Conservation (phyloP, 2,888 invertebrate genomes). For the Ferrisia virgata region DNA sequence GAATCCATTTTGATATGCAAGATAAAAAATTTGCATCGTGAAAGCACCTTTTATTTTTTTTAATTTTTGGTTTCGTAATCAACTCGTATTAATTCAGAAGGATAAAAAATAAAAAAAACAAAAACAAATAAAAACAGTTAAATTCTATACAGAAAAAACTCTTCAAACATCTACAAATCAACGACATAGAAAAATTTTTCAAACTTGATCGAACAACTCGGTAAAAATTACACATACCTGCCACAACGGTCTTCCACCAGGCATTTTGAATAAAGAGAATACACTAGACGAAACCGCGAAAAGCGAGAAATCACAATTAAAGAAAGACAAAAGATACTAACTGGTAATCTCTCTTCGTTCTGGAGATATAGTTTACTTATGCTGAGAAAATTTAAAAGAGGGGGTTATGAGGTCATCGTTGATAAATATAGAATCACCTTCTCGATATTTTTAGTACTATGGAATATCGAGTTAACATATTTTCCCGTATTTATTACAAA, state of each 20-base stretch:
- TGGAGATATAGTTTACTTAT: not conserved
- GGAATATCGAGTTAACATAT: constrained; percentile 37
- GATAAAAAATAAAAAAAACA: too few species aligned
- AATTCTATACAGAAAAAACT: too few species aligned
- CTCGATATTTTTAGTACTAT: constrained; percentile 39
- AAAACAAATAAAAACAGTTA: too few species aligned
- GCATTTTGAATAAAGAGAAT: constrained; percentile 38
- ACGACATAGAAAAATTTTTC: too few species aligned
- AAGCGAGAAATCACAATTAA: not conserved
- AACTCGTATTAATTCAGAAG: too few species aligned
- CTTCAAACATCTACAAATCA: too few species aligned
- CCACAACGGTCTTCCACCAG: constrained; percentile 48
- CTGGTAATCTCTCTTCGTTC: not conserved
- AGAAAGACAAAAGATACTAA: not conserved
- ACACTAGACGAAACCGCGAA: not conserved
- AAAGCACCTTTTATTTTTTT: too few species aligned
- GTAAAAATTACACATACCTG: constrained; percentile 43
- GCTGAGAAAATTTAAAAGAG: not conserved
- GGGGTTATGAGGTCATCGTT: constrained; percentile 39
- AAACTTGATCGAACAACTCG: not conserved
- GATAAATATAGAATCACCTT: constrained; percentile 34
- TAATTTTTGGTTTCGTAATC: too few species aligned
- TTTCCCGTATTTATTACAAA: constrained; percentile 1
- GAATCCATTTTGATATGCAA: too few species aligned
- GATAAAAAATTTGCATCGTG: too few species aligned